Evolutionary conservation across 2,888 invertebrate species (phyloP), one percentile per base, ranked within the genome.

Genomic region (Perithous albicinctus): DNA sequence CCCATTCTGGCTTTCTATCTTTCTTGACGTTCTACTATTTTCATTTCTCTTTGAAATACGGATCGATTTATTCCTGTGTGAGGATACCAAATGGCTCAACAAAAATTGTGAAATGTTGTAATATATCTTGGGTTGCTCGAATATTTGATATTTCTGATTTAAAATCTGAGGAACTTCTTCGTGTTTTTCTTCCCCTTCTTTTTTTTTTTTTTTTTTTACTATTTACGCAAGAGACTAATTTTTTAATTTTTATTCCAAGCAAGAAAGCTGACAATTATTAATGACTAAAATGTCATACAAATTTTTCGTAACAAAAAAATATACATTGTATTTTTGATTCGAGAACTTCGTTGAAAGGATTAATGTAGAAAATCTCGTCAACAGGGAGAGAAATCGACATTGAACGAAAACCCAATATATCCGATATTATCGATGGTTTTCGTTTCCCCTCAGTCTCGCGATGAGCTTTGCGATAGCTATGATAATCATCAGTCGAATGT

Each of bases 351-450:
- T 23, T 51, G 51, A 23, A 20, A 23, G 20, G 51, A 23, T 51
- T 51, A 20, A 7, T 23, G 23, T 23, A 7, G 20, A 6, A 35
- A 38, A n/a, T 32, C 7, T 51, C 32, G 23, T 6, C 56, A 23
- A 8, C 15, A 26, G 10, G n/a, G n/a, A 10, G 64, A 64, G 46
- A 64, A 12, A 51, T 18, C 18, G 26, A 38, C 48, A 18, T 23
- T 66, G n/a, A 26, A 32, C 26, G 38, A 23, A 46, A 56, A 46
- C 67, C 66, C 41, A n/a, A n/a, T n/a, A 81, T 81, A 81, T 81
- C 77, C 63, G 73, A 69, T 78, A 78, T 77, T 76, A 66, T 72
- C 69, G 66, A 18, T 77, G 54, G 10, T 8, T 38, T 51, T 18
- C 56, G 38, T 51, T 78, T 51, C 61, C 23, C 63, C 43, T 54